These are phyloP conservation scores for Acipenser oxyrinchus DNA, from an alignment of 2,797 vertebrate genomes.

Conservation along the genomic window DNA sequence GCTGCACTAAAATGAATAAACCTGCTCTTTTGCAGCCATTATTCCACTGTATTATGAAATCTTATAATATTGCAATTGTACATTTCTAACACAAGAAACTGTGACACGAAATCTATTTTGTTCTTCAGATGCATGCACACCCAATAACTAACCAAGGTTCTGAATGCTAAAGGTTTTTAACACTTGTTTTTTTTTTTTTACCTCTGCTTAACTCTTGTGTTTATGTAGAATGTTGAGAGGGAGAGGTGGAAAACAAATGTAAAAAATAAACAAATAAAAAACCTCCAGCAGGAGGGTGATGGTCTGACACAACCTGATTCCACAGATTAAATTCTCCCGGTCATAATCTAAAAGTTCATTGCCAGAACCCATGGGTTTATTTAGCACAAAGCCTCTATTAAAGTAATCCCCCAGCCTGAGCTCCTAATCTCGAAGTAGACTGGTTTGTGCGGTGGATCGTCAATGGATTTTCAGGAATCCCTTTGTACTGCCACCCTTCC, in stretches of 20 bases:
- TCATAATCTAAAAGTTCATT: constrained; percentile 3
- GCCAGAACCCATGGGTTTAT: constrained; percentile 1
- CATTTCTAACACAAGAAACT: too few relatives aligned
- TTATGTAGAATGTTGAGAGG: not conserved
- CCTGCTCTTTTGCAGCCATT: too few relatives aligned
- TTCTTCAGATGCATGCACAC: too few relatives aligned
- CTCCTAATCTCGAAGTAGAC: constrained; percentile 8
- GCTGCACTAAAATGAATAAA: too few relatives aligned
- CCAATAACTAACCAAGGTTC: too few relatives aligned
- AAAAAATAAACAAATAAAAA: not conserved
- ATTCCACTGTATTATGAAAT: too few relatives aligned
- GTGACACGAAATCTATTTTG: too few relatives aligned
- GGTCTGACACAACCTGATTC: not conserved
- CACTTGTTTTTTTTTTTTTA: too few relatives aligned
- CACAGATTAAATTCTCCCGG: not conserved
- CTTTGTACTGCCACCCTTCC: not conserved
- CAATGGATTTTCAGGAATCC: constrained; percentile 5
- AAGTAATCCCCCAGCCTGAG: constrained; percentile 7
- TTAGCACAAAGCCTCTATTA: constrained; percentile 5
- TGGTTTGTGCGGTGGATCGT: not conserved
- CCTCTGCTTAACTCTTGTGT: not conserved
- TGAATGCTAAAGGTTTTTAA: too few relatives aligned
- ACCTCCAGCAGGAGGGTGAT: not conserved
- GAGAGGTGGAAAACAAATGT: not conserved
- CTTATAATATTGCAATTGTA: too few relatives aligned